phyloP scores from a whole-genome alignment of 1,140 invertebrate genomes.

The Leptonema lineaticorne region DNA sequence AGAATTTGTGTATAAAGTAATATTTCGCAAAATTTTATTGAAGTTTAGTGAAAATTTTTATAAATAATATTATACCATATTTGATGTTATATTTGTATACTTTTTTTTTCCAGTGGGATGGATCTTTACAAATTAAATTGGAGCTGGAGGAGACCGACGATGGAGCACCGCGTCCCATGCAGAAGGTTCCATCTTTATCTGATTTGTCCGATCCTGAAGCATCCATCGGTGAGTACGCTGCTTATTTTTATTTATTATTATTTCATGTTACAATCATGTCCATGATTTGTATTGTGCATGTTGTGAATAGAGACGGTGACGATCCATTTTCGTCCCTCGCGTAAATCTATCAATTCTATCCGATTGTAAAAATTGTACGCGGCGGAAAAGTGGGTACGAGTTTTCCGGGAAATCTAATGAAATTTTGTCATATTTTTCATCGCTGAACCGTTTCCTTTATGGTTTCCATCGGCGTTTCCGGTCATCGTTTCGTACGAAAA shows the following conservation, averaged over 20 bases:
- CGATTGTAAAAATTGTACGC: background rate
- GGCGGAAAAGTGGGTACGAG: background rate
- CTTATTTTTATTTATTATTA: background rate
- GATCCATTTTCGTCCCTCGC: background rate
- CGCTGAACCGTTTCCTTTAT: background rate
- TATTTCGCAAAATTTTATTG: too few relatives aligned
- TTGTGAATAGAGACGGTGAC: background rate
- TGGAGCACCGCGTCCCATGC: conserved; percentile 61
- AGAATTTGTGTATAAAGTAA: too few relatives aligned
- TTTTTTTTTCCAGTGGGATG: conserved; percentile 43
- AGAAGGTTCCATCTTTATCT: conserved; percentile 81
- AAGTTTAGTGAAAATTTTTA: too few relatives aligned
- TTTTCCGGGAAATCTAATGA: background rate
- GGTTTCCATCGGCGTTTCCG: background rate
- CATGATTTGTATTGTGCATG: background rate
- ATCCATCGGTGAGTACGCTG: conserved; percentile 75
- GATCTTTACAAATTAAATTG: conserved; percentile 69
- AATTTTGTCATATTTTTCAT: conserved; percentile 7
- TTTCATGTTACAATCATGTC: background rate
- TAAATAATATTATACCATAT: too few relatives aligned
- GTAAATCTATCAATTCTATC: background rate
- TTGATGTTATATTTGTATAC: background rate
- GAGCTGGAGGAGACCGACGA: conserved; percentile 59
- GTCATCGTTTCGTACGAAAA: background rate
- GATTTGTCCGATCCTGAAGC: conserved; percentile 81